phyloP scores from a whole-genome alignment of 2,113 vertebrate species.

The Gymnorhina tibicen region DNA sequence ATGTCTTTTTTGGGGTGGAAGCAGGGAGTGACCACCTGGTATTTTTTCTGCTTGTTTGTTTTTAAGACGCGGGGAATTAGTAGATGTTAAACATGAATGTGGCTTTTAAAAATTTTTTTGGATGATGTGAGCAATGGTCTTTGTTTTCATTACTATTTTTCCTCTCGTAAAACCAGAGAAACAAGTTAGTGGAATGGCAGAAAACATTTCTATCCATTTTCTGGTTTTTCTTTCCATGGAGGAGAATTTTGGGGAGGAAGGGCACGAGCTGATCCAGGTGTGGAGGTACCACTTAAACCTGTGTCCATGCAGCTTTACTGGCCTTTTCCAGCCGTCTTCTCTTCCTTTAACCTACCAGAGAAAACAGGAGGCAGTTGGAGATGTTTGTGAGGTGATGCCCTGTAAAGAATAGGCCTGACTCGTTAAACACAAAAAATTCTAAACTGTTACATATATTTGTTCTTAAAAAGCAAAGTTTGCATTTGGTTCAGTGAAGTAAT shows the following conservation, averaged over 20 bases:
- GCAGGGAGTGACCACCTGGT: not conserved
- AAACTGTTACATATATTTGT: not conserved
- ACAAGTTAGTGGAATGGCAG: not conserved
- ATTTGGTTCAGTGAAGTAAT: not conserved
- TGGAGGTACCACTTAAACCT: not conserved
- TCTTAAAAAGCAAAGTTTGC: not conserved
- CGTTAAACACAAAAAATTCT: not conserved
- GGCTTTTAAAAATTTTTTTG: not conserved
- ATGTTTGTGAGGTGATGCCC: not conserved
- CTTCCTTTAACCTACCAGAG: not conserved
- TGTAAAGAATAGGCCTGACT: slow-evolving; percentile 4
- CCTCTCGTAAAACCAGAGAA: not conserved
- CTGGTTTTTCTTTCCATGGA: not conserved
- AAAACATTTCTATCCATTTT: not conserved
- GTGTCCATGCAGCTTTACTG: not conserved
- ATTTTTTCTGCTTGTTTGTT: slow-evolving; percentile 4
- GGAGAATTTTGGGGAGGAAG: not conserved
- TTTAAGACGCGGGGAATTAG: not conserved
- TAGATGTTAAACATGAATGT: not conserved
- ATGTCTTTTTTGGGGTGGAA: not conserved
- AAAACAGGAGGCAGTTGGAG: slow-evolving; percentile 1
- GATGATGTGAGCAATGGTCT: not conserved
- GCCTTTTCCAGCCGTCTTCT: not conserved
- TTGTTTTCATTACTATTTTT: not conserved
- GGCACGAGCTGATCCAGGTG: not conserved